Evolutionary conservation across 2,888 invertebrate species (phyloP).

Genomic region (Drosophila picticornis): DNA sequence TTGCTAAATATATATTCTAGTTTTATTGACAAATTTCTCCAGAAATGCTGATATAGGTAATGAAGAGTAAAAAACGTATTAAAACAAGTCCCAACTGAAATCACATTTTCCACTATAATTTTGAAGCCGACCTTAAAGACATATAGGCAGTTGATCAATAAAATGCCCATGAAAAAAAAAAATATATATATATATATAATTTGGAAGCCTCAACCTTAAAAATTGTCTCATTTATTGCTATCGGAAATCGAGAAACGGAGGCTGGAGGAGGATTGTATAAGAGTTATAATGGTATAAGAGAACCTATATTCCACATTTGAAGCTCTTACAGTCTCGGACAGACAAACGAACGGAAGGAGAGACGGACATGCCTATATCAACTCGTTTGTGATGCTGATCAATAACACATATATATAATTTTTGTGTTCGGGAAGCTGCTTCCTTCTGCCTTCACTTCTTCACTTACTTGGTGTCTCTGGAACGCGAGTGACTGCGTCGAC

Average conservation of each 20-base stretch:
- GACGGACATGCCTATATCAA: neutral
- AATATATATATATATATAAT: no score
- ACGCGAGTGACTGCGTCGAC: slow-evolving; percentile 74
- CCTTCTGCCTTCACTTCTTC: neutral
- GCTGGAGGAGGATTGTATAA: no score
- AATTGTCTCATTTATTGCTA: neutral
- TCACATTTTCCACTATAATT: neutral
- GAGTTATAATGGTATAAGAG: no score
- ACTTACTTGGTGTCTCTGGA: slow-evolving; percentile 82
- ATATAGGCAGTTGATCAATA: neutral
- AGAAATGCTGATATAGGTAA: neutral
- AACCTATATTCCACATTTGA: neutral
- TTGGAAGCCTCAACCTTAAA: neutral
- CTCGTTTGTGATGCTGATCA: neutral
- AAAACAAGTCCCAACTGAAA: neutral
- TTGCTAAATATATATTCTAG: neutral
- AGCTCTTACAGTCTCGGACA: neutral
- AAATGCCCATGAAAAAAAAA: no score
- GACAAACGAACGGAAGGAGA: neutral
- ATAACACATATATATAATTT: neutral
- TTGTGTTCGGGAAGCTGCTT: neutral
- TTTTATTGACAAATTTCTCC: neutral
- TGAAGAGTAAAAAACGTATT: neutral
- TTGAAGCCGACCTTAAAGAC: neutral
- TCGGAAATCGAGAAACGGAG: neutral